These are phyloP conservation scores for Suricata suricatta DNA, from an alignment of 2,113 vertebrate species.

Conservation along the genomic window DNA sequence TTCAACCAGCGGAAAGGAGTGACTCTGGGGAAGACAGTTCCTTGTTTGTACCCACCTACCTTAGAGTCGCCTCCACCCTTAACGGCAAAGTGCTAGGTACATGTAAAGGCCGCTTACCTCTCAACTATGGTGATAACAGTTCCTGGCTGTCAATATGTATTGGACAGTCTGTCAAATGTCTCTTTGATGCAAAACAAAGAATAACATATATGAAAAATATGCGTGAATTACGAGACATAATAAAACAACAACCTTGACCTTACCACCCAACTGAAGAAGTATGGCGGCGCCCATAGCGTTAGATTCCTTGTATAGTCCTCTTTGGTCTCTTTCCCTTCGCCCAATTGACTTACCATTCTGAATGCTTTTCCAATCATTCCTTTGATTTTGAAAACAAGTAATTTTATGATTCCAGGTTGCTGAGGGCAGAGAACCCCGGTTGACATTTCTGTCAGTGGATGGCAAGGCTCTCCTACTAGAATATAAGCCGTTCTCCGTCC, in stretches of 20 bases:
- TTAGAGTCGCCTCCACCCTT: too few species aligned
- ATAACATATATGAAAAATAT: not conserved
- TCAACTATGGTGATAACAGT: not conserved
- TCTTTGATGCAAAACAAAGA: not conserved
- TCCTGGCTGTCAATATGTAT: not conserved
- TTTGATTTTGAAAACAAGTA: not conserved
- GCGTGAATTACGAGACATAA: not conserved
- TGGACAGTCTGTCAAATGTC: not conserved
- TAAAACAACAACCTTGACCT: not conserved
- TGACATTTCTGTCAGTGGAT: not conserved
- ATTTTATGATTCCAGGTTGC: not conserved
- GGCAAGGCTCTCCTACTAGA: not conserved
- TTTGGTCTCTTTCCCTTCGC: not conserved
- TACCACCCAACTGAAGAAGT: not conserved
- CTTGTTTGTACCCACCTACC: not conserved
- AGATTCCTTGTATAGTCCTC: not conserved
- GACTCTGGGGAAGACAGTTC: not conserved
- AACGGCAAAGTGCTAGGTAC: not conserved
- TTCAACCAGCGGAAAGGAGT: not conserved
- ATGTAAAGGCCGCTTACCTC: not conserved
- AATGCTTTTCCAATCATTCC: not conserved
- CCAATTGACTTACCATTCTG: not conserved
- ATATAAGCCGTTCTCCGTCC: not conserved
- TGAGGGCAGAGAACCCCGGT: too few species aligned
- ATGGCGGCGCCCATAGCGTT: fast-evolving